Evolutionary conservation across 2,888 invertebrate species (phyloP).

Genomic region (Callimorpha dominula): DNA sequence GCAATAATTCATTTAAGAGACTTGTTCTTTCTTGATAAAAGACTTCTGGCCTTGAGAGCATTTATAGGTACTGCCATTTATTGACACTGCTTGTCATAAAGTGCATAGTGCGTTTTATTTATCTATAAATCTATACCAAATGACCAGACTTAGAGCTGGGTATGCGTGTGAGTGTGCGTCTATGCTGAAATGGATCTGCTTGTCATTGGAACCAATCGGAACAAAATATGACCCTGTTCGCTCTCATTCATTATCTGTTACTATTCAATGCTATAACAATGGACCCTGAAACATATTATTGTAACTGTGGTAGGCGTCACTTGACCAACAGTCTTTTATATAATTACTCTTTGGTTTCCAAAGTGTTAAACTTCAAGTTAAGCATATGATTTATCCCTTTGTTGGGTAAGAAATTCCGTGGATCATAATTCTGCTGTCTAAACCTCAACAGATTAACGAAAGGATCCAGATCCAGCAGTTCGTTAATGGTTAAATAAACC

Average conservation of each 20-base stretch:
- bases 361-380: no score
- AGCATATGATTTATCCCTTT: no score
- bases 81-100: background rate
- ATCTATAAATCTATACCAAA: background rate
- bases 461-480: background rate
- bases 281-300: no score
- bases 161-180: background rate
- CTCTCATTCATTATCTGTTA: background rate
- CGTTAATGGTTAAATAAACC: background rate
- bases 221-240: background rate
- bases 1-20: no score
- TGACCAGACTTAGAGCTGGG: background rate
- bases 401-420: no score
- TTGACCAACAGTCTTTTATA: no score
- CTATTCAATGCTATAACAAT: background rate
- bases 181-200: background rate
- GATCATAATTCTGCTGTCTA: no score
- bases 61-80: background rate
- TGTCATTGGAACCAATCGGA: constrained; percentile 3
- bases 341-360: no score
- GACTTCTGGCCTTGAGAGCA: background rate
- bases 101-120: background rate
- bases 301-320: no score
- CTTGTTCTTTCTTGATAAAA: background rate
- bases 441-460: no score